Evolutionary conservation across 1,140 invertebrate genomes (phyloP).

Genomic region (Andricus grossulariae): DNA sequence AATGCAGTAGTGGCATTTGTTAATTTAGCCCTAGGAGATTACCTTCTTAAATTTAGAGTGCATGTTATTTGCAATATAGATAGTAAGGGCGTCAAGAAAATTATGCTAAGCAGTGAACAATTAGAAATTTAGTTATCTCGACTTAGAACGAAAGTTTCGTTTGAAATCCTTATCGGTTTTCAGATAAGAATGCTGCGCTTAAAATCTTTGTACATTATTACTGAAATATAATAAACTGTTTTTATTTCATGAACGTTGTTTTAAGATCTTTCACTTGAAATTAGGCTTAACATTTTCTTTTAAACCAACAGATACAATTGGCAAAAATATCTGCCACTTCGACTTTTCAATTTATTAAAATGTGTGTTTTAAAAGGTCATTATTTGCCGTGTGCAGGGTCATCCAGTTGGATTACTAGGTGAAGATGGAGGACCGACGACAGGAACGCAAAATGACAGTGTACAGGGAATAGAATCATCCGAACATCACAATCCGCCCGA

Average conservation of each 20-base stretch:
- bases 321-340: not conserved
- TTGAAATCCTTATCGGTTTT: not conserved
- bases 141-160: not conserved
- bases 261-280: not conserved
- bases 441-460: constrained; percentile 68
- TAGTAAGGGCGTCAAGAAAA: too few species aligned
- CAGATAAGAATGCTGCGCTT: too few species aligned
- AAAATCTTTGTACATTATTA: too few species aligned
- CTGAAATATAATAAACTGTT: not conserved
- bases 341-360: not conserved
- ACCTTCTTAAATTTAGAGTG: too few species aligned
- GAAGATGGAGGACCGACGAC: constrained; percentile 69
- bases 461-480: constrained; percentile 69
- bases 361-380: constrained; percentile 38
- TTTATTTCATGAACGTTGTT: constrained; percentile 3
- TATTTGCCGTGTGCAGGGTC: constrained; percentile 65
- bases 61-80: too few species aligned
- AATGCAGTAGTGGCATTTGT: too few species aligned
- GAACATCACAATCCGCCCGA: constrained; percentile 74
- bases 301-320: not conserved
- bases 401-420: constrained; percentile 69
- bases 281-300: too few species aligned
- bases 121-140: too few species aligned
- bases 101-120: too few species aligned
- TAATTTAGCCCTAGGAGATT: too few species aligned